Base-by-base conservation (phyloP, 2,888 invertebrate species). In the Neocrepidodera transversa region DNA sequence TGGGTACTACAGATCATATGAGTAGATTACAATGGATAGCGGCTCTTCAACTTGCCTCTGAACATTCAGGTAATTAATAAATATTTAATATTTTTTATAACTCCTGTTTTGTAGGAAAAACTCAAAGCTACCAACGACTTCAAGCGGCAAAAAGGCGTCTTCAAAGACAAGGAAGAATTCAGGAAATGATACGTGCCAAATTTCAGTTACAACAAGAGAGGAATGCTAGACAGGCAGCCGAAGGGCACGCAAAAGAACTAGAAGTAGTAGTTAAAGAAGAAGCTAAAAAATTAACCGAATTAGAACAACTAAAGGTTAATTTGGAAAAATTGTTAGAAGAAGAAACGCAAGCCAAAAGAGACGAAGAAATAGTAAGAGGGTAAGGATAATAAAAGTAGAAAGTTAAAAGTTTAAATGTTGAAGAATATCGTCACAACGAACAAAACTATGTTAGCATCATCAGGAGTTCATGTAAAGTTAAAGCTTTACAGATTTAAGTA, bases 331-430 rank as follows among this genome's bases (percentile, higher is more conserved):
- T 92, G 2, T 77, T 93, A 10, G 89, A 90, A 65, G 91, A 92
- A 76, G 93, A 93, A 76, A 90, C 90, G 0, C 92, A 92, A 77
- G 92, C 93, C 0, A 90, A 92, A 72, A 81, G 87, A 66, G 93
- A 93, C 67, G 93, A 93, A 77, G 93, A 93, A 83, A 91, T 92
- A 61, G 89, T 89, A 0, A 80, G 88, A 69, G 85, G 84, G 65
- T 66, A 14, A 56, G 57, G 49, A n/a, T 48, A n/a, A n/a, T n/a
- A 10, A 32, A 10, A 7, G 6, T 51, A 5, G 23, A 11, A 5
- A 16, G 11, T 55, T 20, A n/a, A n/a, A n/a, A n/a, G n/a, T n/a
- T n/a, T n/a, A n/a, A n/a, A n/a, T n/a, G n/a, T n/a, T n/a, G n/a
- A n/a, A n/a, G n/a, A n/a, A n/a, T n/a, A n/a, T n/a, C n/a, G n/a